Percentiles rank a stretch among this genome's conserved stretches.
Evolutionary conservation across 2,888 invertebrate genomes (phyloP).

Genomic region (Lingula anatina): DNA sequence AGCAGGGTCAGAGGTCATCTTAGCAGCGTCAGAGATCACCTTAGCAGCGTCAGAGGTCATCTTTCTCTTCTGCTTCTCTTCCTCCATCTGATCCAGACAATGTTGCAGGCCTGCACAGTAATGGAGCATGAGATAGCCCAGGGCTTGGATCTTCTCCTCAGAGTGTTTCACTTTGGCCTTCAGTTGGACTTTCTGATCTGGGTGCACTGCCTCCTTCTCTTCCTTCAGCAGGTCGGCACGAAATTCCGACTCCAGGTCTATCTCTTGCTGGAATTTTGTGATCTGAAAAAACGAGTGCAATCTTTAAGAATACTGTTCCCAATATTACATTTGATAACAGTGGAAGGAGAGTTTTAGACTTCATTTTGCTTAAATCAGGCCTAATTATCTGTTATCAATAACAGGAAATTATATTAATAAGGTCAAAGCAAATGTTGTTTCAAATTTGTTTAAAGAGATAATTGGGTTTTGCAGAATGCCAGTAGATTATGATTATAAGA

Average conservation of each 20-base stretch:
- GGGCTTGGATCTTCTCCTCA: constrained; percentile 81
- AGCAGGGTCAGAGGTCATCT: background rate
- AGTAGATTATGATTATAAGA: no score
- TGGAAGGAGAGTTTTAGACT: no score
- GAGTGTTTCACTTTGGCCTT: constrained; percentile 58
- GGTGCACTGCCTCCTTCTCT: constrained; percentile 47
- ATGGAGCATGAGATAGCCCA: constrained; percentile 89
- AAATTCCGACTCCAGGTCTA: constrained; percentile 66
- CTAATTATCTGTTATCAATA: no score
- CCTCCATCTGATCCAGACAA: constrained; percentile 60
- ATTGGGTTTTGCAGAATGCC: no score
- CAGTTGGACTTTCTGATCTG: constrained; percentile 8
- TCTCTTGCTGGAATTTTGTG: constrained; percentile 67
- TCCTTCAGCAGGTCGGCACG: constrained; percentile 55
- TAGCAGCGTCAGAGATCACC: background rate
- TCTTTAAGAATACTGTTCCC: no score
- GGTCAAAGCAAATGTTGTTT: no score
- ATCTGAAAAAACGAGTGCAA: constrained; percentile 58
- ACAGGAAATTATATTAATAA: no score
- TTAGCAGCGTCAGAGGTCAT: no score
- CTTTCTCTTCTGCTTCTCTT: constrained; percentile 15
- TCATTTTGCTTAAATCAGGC: no score
- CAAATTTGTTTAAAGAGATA: no score
- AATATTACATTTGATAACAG: no score
- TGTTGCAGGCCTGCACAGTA: constrained; percentile 90